Evolutionary conservation across 2,113 vertebrate species (phyloP).

Genomic region (Malurus cyaneus): DNA sequence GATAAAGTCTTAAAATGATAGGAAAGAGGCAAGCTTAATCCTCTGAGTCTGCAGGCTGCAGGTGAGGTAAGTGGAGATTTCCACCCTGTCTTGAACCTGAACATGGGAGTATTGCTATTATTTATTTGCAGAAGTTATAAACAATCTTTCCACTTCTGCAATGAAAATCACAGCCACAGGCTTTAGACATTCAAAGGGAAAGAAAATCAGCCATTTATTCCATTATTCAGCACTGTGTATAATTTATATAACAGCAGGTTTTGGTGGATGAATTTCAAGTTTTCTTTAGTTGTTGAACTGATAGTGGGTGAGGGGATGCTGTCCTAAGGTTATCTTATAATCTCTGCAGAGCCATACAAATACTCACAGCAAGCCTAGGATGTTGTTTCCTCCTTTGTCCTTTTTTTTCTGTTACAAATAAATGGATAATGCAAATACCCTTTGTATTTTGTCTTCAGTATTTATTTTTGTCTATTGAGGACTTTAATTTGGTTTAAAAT

Average conservation of each 20-base stretch:
- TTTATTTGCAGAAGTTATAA: not conserved
- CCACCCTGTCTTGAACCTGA: not conserved
- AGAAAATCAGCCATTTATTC: not conserved
- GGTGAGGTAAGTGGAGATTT: not conserved
- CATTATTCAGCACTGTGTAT: not conserved
- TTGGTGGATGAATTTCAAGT: not conserved
- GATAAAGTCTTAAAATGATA: not conserved
- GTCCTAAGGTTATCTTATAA: not conserved
- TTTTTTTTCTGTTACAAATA: not conserved
- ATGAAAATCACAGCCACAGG: not conserved
- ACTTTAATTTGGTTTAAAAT: not conserved
- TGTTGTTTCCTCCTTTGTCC: rapidly evolving
- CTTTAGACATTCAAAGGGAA: not conserved
- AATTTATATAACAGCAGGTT: not conserved
- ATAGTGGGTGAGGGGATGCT: not conserved
- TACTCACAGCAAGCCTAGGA: not conserved
- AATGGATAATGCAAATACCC: not conserved
- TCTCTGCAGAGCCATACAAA: not conserved
- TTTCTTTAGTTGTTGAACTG: not conserved
- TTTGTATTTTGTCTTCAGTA: not conserved
- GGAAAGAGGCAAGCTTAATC: not conserved
- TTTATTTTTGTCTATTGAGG: not conserved
- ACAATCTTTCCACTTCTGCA: not conserved
- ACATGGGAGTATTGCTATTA: not conserved
- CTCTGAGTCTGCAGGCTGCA: not conserved